Evolutionary conservation across 2,888 invertebrate genomes (phyloP).

Genomic region (Lasioglossum morio): DNA sequence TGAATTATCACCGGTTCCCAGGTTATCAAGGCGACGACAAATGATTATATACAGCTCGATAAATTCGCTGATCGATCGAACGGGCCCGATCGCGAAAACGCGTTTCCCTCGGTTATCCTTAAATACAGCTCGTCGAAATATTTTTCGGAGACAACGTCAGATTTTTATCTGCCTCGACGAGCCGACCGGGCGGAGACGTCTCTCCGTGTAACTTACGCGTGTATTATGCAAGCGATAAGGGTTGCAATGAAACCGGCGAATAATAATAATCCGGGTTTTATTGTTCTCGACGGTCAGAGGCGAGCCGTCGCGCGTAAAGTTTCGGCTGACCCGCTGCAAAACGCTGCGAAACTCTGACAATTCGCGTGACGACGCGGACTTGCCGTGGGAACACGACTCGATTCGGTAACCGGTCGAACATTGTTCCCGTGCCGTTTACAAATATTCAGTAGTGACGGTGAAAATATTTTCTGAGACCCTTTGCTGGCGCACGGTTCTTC

Average conservation of each 20-base stretch:
- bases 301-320: constrained; percentile 57
- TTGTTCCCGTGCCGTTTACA: not conserved
- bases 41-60: constrained; percentile 37
- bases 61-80: constrained; percentile 52
- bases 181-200: not conserved
- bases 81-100: not conserved
- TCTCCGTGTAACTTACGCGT: constrained; percentile 59
- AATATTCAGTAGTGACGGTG: not conserved
- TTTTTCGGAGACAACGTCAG: not conserved
- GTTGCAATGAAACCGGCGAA: constrained; percentile 53
- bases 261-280: constrained; percentile 67
- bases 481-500: too few relatives aligned
- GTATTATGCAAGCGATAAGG: constrained; percentile 51
- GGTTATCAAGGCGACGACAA: constrained; percentile 45
- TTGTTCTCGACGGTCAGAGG: constrained; percentile 70
- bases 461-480: not conserved
- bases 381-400: constrained; percentile 1
- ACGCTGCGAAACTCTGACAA: constrained; percentile 30
- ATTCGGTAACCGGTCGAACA: not conserved
- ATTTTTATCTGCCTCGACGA: not conserved
- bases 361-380: constrained; percentile 2
- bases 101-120: not conserved
- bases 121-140: constrained; percentile 6
- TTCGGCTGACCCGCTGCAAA: constrained; percentile 30
- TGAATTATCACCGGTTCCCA: constrained; percentile 39